phyloP scores from a whole-genome alignment of 2,888 invertebrate genomes.

The Chromoteleia sp. region DNA sequence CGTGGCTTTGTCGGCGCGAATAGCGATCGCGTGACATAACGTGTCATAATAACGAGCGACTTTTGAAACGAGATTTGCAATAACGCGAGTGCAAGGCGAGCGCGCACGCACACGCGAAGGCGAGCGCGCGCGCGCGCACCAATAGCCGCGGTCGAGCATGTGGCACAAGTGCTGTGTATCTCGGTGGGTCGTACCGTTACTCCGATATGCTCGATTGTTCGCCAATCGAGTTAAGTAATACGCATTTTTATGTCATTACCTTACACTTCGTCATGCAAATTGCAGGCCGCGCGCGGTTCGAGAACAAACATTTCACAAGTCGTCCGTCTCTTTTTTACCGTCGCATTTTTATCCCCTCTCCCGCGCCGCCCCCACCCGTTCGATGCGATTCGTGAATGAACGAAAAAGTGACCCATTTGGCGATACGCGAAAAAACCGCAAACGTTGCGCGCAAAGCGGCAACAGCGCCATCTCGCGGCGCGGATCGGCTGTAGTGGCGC shows the following conservation, averaged over 20 bases:
- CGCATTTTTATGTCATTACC: conserved; percentile 62
- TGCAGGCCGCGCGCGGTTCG: conserved; percentile 33
- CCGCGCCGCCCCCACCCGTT: no score
- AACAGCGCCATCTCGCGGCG: no score
- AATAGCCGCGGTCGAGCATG: conserved; percentile 56
- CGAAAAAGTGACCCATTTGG: no score
- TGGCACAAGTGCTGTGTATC: conserved; percentile 60
- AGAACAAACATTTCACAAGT: conserved; percentile 30
- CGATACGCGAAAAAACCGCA: no score
- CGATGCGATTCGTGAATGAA: no score
- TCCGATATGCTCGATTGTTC: conserved; percentile 70
- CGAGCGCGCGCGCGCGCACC: conserved; percentile 22
- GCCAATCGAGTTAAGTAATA: conserved; percentile 66
- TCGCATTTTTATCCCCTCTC: not conserved
- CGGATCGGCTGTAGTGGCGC: not conserved
- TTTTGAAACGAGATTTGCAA: conserved; percentile 62
- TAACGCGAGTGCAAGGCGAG: conserved; percentile 49
- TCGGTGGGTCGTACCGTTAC: conserved; percentile 68
- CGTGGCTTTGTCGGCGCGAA: conserved; percentile 49
- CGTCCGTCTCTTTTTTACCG: conserved; percentile 18
- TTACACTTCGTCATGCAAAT: conserved; percentile 54
- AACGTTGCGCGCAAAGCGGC: no score
- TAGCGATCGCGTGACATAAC: conserved; percentile 61
- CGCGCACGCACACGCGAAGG: conserved; percentile 51
- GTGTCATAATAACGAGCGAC: conserved; percentile 58